Base-by-base conservation (phyloP, 2,888 invertebrate species). In the Chelonus formosanus region DNA sequence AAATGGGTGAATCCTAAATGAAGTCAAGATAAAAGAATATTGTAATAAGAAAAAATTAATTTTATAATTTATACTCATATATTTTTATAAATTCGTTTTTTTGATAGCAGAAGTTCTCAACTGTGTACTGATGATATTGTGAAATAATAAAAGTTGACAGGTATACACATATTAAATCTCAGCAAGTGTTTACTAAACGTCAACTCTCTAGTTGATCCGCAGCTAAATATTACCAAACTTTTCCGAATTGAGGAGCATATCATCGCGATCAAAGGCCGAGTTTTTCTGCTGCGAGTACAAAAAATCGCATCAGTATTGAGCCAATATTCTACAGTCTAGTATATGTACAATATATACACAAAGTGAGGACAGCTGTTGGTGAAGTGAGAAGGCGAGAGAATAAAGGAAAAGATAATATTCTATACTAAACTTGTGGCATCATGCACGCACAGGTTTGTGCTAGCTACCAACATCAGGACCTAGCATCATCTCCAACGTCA, bases 391-490 rank as follows among this genome's bases (percentile, higher is more conserved):
- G 44, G 47, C 44, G 43, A 34, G 20, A 43, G 3, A 43, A 56
- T 20, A 32, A 34, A 47, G 36, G 35, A 44, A 64, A 64, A 65
- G 20, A 50, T 66, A 65, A 6, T 20, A 45, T n/a, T 45, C 4
- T 45, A 45, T n/a, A n/a, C n/a, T 66, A 63, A 66, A 64, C 62
- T 47, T 31, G 36, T 60, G 53, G 48, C 59, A 63, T 52, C 60
- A 58, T 69, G 73, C 67, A 65, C 70, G 67, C 69, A 69, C 68
- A 67, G 53, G 53, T 32, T 59, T 44, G 36, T 47, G 63, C 58
- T 70, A 70, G 71, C 20, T 20, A 20, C 20, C 20, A 20, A 20
- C 20, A 20, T 20, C 20, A 20, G 20, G 20, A 20, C 20, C 20
- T 20, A 20, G 20, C 20, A 20, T 20, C 20, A 20, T 20, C 20